Evolutionary conservation across 2,113 vertebrate genomes (phyloP).

Genomic region (Anseranas semipalmata): DNA sequence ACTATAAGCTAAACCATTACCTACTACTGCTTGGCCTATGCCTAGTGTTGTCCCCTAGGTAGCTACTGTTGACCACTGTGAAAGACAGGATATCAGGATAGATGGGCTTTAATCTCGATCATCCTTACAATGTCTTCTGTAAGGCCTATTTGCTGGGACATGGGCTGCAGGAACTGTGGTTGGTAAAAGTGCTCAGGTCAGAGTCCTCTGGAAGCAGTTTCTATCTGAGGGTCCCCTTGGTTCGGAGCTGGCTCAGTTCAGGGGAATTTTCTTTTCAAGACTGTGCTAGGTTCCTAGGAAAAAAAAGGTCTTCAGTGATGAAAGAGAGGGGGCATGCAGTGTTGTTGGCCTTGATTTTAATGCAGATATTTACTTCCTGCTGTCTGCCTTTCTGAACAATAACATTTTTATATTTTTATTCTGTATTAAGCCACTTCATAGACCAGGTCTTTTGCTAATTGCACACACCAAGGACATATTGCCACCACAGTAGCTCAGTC

Average conservation of each 20-base stretch:
- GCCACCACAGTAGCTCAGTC: background rate
- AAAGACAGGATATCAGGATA: background rate
- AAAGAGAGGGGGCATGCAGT: too few species aligned
- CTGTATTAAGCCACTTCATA: background rate
- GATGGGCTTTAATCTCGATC: background rate
- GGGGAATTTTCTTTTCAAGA: background rate
- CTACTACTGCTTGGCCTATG: background rate
- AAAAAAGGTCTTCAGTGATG: background rate
- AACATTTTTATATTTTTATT: background rate
- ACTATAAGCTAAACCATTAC: background rate
- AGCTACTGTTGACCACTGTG: background rate
- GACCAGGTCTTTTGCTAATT: background rate
- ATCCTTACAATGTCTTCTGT: background rate
- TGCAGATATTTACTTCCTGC: background rate
- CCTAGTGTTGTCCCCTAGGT: background rate
- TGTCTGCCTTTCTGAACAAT: background rate
- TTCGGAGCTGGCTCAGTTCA: background rate
- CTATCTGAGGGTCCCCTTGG: background rate
- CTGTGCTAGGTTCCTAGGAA: background rate
- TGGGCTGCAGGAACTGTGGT: background rate
- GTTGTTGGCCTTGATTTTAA: background rate
- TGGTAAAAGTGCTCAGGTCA: background rate
- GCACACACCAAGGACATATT: background rate
- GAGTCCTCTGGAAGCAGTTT: background rate
- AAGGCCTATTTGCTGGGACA: background rate